phyloP scores from a whole-genome alignment of 2,888 invertebrate species.

The Leptinotarsa rubiginosa region DNA sequence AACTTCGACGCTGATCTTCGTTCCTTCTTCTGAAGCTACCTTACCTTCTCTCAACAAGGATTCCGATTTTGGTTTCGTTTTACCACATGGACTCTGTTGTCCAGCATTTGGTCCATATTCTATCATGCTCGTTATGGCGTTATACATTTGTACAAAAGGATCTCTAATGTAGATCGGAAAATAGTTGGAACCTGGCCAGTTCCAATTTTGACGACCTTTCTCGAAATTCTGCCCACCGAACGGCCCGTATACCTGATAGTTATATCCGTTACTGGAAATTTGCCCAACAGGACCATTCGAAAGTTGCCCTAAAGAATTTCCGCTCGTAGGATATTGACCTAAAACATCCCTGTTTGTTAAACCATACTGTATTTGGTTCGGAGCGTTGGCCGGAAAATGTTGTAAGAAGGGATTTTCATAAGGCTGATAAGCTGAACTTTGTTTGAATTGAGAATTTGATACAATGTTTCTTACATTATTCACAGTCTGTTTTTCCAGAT shows the following conservation, averaged over 20 bases:
- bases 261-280: conserved; percentile 26
- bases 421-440: conserved; percentile 29
- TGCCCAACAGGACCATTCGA: conserved; percentile 1
- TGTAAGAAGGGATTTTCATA: conserved; percentile 42
- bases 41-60: conserved; percentile 39
- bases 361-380: conserved; percentile 34
- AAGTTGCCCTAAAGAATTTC: conserved; percentile 1
- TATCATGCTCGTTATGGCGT: conserved; percentile 70
- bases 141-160: conserved; percentile 69
- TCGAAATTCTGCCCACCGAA: conserved; percentile 32
- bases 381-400: conserved; percentile 23
- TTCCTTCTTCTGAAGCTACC: conserved; percentile 27
- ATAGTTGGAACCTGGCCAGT: conserved; percentile 69
- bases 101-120: conserved; percentile 73
- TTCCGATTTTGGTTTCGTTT: conserved; percentile 38
- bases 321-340: conserved; percentile 16
- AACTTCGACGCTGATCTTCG: conserved; percentile 40
- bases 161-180: conserved; percentile 73
- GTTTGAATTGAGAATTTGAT: conserved; percentile 43
- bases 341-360: conserved; percentile 23
- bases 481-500: conserved; percentile 57
- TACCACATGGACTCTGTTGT: conserved; percentile 47
- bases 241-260: conserved; percentile 40
- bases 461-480: conserved; percentile 60
- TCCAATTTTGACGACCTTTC: conserved; percentile 55